Evolutionary conservation across 2,888 invertebrate genomes (phyloP), one percentile per base, ranked within the genome.

Genomic region (Callosobruchus maculatus): DNA sequence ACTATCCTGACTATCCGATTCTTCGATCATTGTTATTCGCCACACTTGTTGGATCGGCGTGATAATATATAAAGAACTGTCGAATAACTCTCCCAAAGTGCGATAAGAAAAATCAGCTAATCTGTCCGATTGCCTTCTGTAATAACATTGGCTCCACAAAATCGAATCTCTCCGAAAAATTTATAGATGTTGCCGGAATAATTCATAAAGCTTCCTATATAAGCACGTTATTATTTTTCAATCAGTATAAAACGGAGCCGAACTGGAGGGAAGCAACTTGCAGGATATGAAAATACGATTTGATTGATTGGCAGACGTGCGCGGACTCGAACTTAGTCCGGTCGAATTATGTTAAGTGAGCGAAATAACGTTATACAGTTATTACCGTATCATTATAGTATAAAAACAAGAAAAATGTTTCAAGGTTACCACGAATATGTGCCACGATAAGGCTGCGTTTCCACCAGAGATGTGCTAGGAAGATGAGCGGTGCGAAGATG

Each of bases 201-300:
- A 84, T 84, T 84, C 84, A 84, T 84, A 84, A 83, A 83, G 82
- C 83, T 49, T 84, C 84, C 83, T 82, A 84, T 84, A 84, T 83
- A 84, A 84, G 84, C 84, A 83, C 83, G 84, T 84, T 85, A 85
- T 85, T 85, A 85, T 85, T 85, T 85, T 85, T 85, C 85, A 85
- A 85, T 85, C 85, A 85, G 84, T 84, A 85, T 85, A 84, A 84
- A 84, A 81, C 80, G 82, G 81, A 79, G 80, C 83, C 80, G 81
- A 82, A 82, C 81, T 80, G 82, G 81, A 83, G 83, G 82, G 83
- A 84, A 82, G 84, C 82, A 83, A 84, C 83, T 84, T 83, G 83
- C 84, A 83, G 83, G 84, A 85, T 85, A 85, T 85, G 85, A 85
- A 85, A 85, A 85, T 85, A 80, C 83, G 82, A 82, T 83, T 84